Conservation (phyloP, 2,113 vertebrate genomes). For the Brienomyrus brachyistius region DNA sequence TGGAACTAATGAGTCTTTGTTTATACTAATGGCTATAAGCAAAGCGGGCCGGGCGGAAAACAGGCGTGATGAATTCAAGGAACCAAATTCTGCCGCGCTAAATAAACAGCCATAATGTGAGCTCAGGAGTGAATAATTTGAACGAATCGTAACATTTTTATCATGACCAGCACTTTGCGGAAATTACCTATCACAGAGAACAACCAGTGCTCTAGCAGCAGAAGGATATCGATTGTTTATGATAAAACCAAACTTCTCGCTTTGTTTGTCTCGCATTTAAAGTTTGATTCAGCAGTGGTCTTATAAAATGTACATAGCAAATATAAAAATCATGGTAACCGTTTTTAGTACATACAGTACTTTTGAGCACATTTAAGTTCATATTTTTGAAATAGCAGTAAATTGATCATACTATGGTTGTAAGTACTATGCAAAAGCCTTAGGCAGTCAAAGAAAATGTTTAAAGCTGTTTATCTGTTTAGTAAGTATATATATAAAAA, state of each 20-base stretch:
- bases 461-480: too few relatives aligned
- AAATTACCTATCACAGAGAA: background rate
- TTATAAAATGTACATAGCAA: background rate
- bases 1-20: conserved; percentile 3
- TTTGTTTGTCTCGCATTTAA: background rate
- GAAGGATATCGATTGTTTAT: background rate
- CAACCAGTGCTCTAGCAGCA: background rate
- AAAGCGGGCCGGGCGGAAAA: background rate
- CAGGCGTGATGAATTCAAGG: background rate
- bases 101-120: background rate
- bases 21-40: background rate
- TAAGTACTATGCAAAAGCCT: background rate
- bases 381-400: background rate
- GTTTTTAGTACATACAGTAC: background rate
- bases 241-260: background rate
- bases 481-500: too few relatives aligned
- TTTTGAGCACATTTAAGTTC: background rate
- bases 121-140: background rate
- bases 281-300: background rate
- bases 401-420: background rate
- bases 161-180: background rate
- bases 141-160: background rate
- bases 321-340: background rate
- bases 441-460: too few relatives aligned
- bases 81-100: background rate